A percentile compares a stretch with the other conserved stretches of the same genome.
Conservation (phyloP, 23 tunicate genomes). For the Corella eumyota region DNA sequence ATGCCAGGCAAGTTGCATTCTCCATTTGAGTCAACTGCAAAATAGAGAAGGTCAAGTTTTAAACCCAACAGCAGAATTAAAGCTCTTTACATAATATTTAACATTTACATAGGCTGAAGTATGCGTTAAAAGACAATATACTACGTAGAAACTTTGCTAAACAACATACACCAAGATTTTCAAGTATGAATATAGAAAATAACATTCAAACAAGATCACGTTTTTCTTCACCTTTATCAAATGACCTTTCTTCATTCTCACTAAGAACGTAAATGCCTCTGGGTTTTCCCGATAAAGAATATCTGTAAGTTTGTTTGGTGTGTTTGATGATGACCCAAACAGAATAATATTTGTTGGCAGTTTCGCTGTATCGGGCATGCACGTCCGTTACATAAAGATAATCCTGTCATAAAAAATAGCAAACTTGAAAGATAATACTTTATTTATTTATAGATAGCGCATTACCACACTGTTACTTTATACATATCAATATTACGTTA, state of each 20-base stretch:
- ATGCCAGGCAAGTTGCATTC: too few relatives aligned
- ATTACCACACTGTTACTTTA: too few relatives aligned
- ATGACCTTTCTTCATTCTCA: constrained; percentile 41
- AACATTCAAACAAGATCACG: not conserved
- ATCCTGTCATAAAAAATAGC: constrained; percentile 37
- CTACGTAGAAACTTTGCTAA: too few relatives aligned
- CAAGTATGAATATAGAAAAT: not conserved
- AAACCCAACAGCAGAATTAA: too few relatives aligned
- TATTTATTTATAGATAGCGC: too few relatives aligned
- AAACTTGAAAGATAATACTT: too few relatives aligned
- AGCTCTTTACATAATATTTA: too few relatives aligned
- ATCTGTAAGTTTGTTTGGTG: constrained; percentile 4
- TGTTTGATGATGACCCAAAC: constrained; percentile 45
- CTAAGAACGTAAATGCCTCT: constrained; percentile 62
- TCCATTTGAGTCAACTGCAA: too few relatives aligned
- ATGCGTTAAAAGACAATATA: too few relatives aligned
- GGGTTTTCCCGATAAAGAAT: constrained; percentile 60
- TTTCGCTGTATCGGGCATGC: constrained; percentile 21
- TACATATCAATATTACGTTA: too few relatives aligned
- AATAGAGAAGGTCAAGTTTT: too few relatives aligned
- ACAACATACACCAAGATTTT: not conserved
- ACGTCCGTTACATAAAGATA: constrained; percentile 64
- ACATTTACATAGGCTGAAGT: too few relatives aligned
- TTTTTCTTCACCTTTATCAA: constrained; percentile 8
- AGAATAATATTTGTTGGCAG: constrained; percentile 17